A percentile compares a stretch with the other conserved stretches of the same genome.
Conservation (phyloP, 2,113 vertebrate genomes). For the Anguilla rostrata region DNA sequence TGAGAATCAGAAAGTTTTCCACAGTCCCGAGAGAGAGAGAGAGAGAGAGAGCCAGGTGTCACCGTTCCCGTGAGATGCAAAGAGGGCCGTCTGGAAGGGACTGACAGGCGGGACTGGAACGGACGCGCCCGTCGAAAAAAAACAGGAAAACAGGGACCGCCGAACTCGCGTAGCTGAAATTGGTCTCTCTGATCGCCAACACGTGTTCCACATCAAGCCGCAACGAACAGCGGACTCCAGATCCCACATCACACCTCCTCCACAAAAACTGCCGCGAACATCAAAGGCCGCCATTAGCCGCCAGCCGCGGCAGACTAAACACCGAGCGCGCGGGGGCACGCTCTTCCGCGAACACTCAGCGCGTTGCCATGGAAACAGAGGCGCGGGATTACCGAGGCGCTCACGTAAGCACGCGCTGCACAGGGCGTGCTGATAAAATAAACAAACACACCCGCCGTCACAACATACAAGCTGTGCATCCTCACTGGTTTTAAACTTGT, state of each 20-base stretch:
- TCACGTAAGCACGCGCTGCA: background rate
- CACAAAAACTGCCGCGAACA: background rate
- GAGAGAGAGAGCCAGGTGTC: constrained; percentile 34
- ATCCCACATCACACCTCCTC: background rate
- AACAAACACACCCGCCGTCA: background rate
- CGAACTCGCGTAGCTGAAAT: constrained; percentile 26
- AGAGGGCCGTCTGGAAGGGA: constrained; percentile 20
- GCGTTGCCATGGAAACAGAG: background rate
- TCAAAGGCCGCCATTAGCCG: background rate
- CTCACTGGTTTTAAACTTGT: background rate
- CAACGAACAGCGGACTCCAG: background rate
- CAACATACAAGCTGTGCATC: background rate
- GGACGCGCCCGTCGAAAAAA: constrained; percentile 22
- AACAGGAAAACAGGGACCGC: constrained; percentile 15
- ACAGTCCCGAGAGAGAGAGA: constrained; percentile 29
- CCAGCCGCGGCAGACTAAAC: background rate
- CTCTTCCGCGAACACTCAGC: background rate
- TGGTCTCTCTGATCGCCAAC: constrained; percentile 23
- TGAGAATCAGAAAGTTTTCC: constrained; percentile 24
- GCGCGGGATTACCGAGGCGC: background rate
- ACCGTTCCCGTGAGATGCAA: constrained; percentile 38
- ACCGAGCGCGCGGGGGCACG: background rate
- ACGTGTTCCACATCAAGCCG: constrained; percentile 42
- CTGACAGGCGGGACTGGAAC: background rate
- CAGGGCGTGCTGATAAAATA: background rate